Percentiles rank a stretch among this genome's conserved stretches.
Evolutionary conservation across 2,888 invertebrate genomes (phyloP).

Genomic region (Apamea crenata): DNA sequence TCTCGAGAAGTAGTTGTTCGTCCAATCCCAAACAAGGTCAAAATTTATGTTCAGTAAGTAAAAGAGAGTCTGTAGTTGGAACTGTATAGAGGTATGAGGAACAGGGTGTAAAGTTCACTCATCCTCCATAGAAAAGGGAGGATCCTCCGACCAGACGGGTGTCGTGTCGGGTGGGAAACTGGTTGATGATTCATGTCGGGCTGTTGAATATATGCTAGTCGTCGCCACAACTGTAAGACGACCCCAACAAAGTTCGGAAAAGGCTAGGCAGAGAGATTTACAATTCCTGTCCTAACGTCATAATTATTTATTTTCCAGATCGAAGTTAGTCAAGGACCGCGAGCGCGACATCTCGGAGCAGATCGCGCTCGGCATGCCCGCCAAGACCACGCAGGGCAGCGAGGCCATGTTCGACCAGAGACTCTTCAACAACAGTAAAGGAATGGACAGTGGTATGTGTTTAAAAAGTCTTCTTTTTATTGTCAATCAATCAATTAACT

Average conservation of each 20-base stretch:
- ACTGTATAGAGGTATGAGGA: too few relatives aligned
- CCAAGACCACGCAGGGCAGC: conserved; percentile 92
- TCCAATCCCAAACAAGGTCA: too few relatives aligned
- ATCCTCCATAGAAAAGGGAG: too few relatives aligned
- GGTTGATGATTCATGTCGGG: too few relatives aligned
- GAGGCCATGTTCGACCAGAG: conserved; percentile 98
- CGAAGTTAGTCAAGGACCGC: conserved; percentile 96
- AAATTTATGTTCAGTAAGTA: too few relatives aligned
- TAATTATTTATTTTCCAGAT: conserved; percentile 80
- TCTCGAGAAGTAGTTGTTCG: background rate
- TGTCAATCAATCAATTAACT: too few relatives aligned
- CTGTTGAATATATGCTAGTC: too few relatives aligned
- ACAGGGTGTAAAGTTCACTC: too few relatives aligned
- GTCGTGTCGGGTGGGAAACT: too few relatives aligned
- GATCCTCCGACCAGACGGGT: too few relatives aligned
- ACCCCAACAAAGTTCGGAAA: background rate
- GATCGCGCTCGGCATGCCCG: conserved; percentile 98
- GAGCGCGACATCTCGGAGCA: conserved; percentile 99
- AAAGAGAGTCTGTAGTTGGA: too few relatives aligned
- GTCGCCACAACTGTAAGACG: background rate
- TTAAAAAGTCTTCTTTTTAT: background rate
- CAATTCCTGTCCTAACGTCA: background rate
- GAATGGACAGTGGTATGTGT: conserved; percentile 94
- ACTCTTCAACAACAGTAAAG: conserved; percentile 97
- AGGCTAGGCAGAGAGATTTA: background rate